Evolutionary conservation across 2,797 vertebrate genomes (phyloP), one percentile per base, ranked within the genome.

Genomic region (Sebastes melanostomus): DNA sequence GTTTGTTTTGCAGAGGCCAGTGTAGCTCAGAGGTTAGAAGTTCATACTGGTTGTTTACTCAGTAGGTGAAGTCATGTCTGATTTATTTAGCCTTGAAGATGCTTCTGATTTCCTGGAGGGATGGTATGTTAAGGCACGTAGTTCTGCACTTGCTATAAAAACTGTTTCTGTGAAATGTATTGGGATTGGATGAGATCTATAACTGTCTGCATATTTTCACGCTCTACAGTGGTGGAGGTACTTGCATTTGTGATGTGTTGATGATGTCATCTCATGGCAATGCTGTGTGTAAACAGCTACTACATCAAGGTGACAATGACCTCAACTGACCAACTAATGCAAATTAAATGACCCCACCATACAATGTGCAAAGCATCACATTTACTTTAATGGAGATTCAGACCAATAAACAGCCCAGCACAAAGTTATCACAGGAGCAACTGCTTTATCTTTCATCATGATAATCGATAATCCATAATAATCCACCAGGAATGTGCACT

Each of bases 11-110:
- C 76, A 78, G 52, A 58, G 27, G 8, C 14, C 20, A 46, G 5
- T 24, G 70, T 65, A 77, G 30, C 63, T 66, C n/a, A 9, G 14
- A 68, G 34, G 75, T 59, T 38, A 75, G 50, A 24, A n/a, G 65
- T 73, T 66, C 36, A 42, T 54, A 59, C 36, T 25, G 46, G 34
- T 77, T 81, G 70, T 77, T 81, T 83, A 74, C 36, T 67, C 62
- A 20, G 27, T 27, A 68, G 78, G 52, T 81, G 36, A 84, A 71
- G 30, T 75, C 34, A 36, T 62, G 34, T 67, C 60, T 65, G 52
- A 84, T 62, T 70, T 79, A 32, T 69, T 82, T 84, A 70, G 29
- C 70, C 67, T 75, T 71, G 73, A 71, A 60, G 61, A 85, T 68
- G 22, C 55, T 70, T 80, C 46, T 59, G 20, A 73, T 61, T 70